Evolutionary conservation across 1,140 invertebrate genomes (phyloP), one percentile per base, ranked within the genome.

Genomic region (Philopotamus ludificatus): DNA sequence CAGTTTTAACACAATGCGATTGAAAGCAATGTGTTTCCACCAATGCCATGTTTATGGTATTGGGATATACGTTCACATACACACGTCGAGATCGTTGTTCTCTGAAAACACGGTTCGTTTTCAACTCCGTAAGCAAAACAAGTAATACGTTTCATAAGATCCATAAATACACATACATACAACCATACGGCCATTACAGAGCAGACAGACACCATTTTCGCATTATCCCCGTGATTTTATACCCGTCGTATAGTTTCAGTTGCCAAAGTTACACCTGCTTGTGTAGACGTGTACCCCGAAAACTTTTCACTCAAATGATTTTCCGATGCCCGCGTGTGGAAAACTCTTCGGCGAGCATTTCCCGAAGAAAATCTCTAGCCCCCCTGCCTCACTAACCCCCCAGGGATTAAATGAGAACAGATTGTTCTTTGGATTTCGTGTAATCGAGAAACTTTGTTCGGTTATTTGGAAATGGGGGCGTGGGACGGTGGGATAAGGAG

Each of bases 271-370:
- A 55, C 61, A 63, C 61, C 61, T 63, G 61, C n/a, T 41, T 25
- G 42, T 28, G 44, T 23, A 62, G 61, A 63, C 49, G 26, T 57
- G 25, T 28, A 63, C 49, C 28, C 34, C 21, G 18, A 26, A 69
- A 69, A 65, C 63, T 69, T 69, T 65, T 63, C 59, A 47, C 63
- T 65, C 51, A 65, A 68, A 68, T 50, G 63, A 59, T 64, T 68
- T 61, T 55, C 55, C 58, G 57, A 58, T 63, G 62, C 51, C n/a
- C n/a, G n/a, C n/a, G n/a, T 58, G 21, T 23, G 28, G 26, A 59
- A n/a, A 60, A 53, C 20, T 65, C 49, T 59, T 10, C 12, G 25
- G 15, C 25, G 26, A 15, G 54, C 15, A 2, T 57, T 57, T n/a
- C n/a, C n/a, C n/a, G n/a, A n/a, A n/a, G n/a, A n/a, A n/a, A n/a